Base-by-base conservation (phyloP, 2,888 invertebrate genomes). In the Asteroscopus sphinx region DNA sequence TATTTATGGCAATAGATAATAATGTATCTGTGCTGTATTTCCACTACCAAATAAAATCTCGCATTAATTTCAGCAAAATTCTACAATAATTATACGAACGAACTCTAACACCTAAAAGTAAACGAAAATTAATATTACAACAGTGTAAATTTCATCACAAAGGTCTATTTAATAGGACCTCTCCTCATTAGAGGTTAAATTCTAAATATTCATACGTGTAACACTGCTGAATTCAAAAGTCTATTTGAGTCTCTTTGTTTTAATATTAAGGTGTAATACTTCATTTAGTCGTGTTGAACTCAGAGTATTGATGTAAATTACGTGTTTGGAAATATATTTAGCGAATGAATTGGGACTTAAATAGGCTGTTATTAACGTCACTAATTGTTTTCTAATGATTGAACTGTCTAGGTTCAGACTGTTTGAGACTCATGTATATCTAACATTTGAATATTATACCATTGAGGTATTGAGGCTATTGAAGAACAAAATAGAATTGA, bases 151-250 rank as follows among this genome's bases (percentile, higher is more conserved):
- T 56, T 62, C 49, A 17, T 42, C 49, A 71, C 66, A 74, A 73
- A 74, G 64, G 65, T 67, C 49, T 67, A 54, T 63, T 65, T 68
- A 66, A 67, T 60, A 58, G 49, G 55, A 63, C 53, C 67, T 58
- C 55, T 48, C 48, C 61, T 72, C 67, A 77, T 77, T 66, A 74
- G 42, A 53, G 44, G 56, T 60, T 76, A 52, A 65, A 68, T 69
- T 68, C 65, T 63, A 69, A 77, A 76, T 75, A 75, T 75, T 75
- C 65, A 76, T 62, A 64, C 56, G 36, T 36, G 37, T 67, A 57
- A 61, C 53, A 63, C 64, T 8, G 48, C 30, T 44, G 17, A 68
- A 57, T 68, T 65, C 33, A 56, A 44, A 56, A 60, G 58, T 63
- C 59, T 63, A 66, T 73, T 73, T 62, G 53, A 26, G 52, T 48